Evolutionary conservation across 1,140 invertebrate species (phyloP).

Genomic region (Cryptotermes secundus): DNA sequence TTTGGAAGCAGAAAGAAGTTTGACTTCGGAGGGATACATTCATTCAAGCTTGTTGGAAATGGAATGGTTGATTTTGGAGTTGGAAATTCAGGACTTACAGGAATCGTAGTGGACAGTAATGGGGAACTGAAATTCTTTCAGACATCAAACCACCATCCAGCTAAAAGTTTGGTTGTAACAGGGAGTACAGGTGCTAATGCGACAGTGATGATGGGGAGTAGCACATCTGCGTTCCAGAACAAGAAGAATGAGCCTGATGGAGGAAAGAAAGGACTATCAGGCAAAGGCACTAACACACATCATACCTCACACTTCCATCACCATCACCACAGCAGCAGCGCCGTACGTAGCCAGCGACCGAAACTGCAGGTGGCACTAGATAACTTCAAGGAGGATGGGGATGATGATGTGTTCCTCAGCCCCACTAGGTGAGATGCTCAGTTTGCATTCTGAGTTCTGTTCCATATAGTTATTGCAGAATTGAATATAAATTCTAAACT

Average conservation of each 20-base stretch:
- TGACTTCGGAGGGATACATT: conserved; percentile 57
- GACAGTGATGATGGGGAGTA: neutral
- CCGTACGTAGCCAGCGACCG: conserved; percentile 37
- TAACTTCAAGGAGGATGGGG: conserved; percentile 57
- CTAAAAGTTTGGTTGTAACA: neutral
- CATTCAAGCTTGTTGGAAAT: conserved; percentile 58
- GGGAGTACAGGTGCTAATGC: neutral
- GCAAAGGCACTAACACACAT: conserved; percentile 1
- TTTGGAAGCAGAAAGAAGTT: conserved; percentile 65
- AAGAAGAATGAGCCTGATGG: conserved; percentile 23
- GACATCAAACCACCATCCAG: conserved; percentile 43
- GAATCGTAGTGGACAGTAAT: conserved; percentile 63
- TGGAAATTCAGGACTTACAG: conserved; percentile 57
- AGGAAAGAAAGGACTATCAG: neutral
- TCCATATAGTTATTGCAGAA: neutral
- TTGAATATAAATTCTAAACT: too few species aligned
- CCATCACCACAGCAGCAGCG: conserved; percentile 35
- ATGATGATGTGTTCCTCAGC: conserved; percentile 74
- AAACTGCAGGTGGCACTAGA: conserved; percentile 46
- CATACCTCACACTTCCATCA: conserved; percentile 25
- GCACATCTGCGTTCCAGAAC: neutral
- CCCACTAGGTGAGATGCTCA: conserved; percentile 55
- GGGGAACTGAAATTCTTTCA: conserved; percentile 66
- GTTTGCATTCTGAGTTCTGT: neutral
- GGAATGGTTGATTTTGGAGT: conserved; percentile 58